A percentile compares a stretch with the other conserved stretches of the same genome.
phyloP scores from a whole-genome alignment of 1,140 invertebrate species.

The Drosophila rhopaloa region DNA sequence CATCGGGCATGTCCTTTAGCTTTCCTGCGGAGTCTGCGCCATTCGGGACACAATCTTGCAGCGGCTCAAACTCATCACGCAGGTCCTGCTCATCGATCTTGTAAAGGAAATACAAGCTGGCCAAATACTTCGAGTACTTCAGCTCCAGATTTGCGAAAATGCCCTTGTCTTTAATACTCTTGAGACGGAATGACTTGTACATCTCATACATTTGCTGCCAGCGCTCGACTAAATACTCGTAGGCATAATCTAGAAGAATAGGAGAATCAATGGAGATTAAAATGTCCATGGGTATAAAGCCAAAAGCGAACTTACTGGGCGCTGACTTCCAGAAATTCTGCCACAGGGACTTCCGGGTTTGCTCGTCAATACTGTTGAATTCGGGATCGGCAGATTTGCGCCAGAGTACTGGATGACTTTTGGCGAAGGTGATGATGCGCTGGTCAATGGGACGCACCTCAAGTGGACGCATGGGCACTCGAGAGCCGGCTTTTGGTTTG shows the following conservation, averaged over 20 bases:
- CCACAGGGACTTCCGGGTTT: slow-evolving; percentile 73
- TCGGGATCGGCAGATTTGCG: slow-evolving; percentile 73
- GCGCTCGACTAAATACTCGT: slow-evolving; percentile 72
- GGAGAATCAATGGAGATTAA: neutral
- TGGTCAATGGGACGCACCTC: slow-evolving; percentile 68
- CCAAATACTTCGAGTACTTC: slow-evolving; percentile 80
- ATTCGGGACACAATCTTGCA: slow-evolving; percentile 57
- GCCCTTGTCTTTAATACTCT: slow-evolving; percentile 71
- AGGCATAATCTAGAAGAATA: slow-evolving; percentile 59
- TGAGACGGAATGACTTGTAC: slow-evolving; percentile 80
- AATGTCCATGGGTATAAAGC: neutral
- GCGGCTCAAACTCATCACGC: slow-evolving; percentile 70
- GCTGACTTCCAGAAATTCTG: slow-evolving; percentile 70
- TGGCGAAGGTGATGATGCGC: slow-evolving; percentile 81
- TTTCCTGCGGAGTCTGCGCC: slow-evolving; percentile 16
- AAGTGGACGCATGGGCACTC: slow-evolving; percentile 47
- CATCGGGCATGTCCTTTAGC: slow-evolving; percentile 75
- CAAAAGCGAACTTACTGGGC: slow-evolving; percentile 43
- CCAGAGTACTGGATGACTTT: slow-evolving; percentile 79
- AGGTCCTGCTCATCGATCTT: slow-evolving; percentile 80
- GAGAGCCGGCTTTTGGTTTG: slow-evolving; percentile 11
- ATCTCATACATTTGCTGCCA: slow-evolving; percentile 83
- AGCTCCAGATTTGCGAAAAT: slow-evolving; percentile 71
- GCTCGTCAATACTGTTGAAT: slow-evolving; percentile 75
- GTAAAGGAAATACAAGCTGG: slow-evolving; percentile 74